Conservation (phyloP, 2,797 vertebrate species). For the Salarias fasciatus region DNA sequence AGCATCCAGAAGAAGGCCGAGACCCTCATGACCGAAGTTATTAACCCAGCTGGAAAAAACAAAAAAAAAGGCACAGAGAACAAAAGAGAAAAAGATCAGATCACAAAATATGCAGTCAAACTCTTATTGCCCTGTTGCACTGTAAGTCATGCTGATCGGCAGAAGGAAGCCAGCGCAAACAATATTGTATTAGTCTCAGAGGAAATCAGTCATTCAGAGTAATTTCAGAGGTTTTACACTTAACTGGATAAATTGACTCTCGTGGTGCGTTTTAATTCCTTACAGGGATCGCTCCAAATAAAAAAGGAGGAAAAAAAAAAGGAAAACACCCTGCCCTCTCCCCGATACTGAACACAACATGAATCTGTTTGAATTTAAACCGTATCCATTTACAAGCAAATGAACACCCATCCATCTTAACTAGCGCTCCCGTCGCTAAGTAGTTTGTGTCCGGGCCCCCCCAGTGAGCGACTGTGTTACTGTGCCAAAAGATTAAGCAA, state of each 20-base stretch:
- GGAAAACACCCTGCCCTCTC: slow-evolving; percentile 21
- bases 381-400: slow-evolving; percentile 70
- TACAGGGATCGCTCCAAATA: slow-evolving; percentile 42
- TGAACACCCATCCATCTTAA: slow-evolving; percentile 75
- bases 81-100: slow-evolving; percentile 22
- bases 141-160: slow-evolving; percentile 17
- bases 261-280: slow-evolving; percentile 49
- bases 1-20: slow-evolving; percentile 92
- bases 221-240: slow-evolving; percentile 43
- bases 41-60: slow-evolving; percentile 92
- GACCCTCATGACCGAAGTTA: slow-evolving; percentile 98
- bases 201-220: slow-evolving; percentile 49
- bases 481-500: slow-evolving; percentile 82
- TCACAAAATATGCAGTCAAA: slow-evolving; percentile 20
- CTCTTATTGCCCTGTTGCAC: slow-evolving; percentile 9
- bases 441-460: slow-evolving; percentile 57
- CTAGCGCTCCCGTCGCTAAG: slow-evolving; percentile 59
- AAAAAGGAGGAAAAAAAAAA: too few species aligned
- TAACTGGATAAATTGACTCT: slow-evolving; percentile 47
- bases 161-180: slow-evolving; percentile 24
- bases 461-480: slow-evolving; percentile 56
- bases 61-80: slow-evolving; percentile 37
- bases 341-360: slow-evolving; percentile 28
- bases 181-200: slow-evolving; percentile 39
- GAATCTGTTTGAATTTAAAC: slow-evolving; percentile 63